These are phyloP conservation scores for Piaya cayana DNA, from an alignment of 2,113 vertebrate genomes.

Conservation along the genomic window DNA sequence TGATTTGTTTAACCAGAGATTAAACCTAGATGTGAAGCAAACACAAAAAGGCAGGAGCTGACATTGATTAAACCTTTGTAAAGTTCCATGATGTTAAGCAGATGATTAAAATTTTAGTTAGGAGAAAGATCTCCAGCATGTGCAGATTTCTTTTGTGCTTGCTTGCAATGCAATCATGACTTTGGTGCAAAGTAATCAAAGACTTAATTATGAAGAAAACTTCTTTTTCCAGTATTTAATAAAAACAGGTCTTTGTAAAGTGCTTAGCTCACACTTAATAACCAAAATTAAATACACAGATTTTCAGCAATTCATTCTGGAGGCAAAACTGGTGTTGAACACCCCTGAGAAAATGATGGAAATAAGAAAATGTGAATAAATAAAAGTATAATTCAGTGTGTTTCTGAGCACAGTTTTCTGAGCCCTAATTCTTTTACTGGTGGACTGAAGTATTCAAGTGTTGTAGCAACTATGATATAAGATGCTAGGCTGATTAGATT, in stretches of 20 bases:
- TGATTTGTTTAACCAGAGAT: slow-evolving; percentile 36
- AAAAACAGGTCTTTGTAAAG: neutral
- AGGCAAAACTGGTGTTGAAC: neutral
- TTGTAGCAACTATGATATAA: neutral
- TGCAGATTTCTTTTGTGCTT: neutral
- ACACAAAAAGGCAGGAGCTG: neutral
- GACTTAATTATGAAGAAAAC: neutral
- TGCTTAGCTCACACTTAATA: neutral
- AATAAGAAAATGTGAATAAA: neutral
- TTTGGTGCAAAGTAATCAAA: neutral
- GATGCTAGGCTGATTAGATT: neutral
- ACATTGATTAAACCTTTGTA: slow-evolving; percentile 1
- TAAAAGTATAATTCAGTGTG: neutral
- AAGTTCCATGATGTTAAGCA: slow-evolving; percentile 41
- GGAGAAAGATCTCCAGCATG: neutral
- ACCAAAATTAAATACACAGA: neutral
- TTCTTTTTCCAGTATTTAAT: neutral
- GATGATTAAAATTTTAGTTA: slow-evolving; percentile 14
- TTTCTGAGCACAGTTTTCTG: neutral
- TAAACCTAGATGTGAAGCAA: slow-evolving; percentile 31
- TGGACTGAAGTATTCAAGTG: neutral
- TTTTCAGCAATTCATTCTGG: neutral
- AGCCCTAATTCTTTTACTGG: neutral
- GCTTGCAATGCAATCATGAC: neutral
- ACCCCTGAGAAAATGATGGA: neutral